Percentiles rank a stretch among this genome's conserved stretches.
phyloP scores from a whole-genome alignment of 1,140 invertebrate genomes.

The Brachionus manjavacas region DNA sequence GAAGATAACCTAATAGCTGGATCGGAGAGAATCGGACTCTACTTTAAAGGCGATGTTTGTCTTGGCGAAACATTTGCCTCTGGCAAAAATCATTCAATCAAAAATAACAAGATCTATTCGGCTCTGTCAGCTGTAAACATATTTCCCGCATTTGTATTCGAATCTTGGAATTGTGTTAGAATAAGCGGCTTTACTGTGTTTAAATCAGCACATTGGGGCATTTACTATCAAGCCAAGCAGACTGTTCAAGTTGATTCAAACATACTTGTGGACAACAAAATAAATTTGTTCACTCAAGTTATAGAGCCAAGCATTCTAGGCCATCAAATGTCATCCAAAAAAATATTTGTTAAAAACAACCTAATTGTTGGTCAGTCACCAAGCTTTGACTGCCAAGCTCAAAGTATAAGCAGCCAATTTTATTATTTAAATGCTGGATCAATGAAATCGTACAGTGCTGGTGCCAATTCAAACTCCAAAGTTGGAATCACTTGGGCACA shows the following conservation, averaged over 20 bases:
- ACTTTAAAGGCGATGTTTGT: slow-evolving; percentile 45
- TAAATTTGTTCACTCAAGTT: background rate
- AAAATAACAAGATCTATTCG: slow-evolving; percentile 45
- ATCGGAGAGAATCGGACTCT: slow-evolving; percentile 47
- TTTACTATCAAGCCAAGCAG: slow-evolving; percentile 15
- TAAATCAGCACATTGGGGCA: slow-evolving; percentile 32
- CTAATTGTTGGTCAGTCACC: slow-evolving; percentile 8
- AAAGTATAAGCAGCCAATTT: background rate
- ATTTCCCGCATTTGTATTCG: slow-evolving; percentile 24
- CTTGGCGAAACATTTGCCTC: background rate
- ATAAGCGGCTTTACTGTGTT: slow-evolving; percentile 11
- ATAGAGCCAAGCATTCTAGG: background rate
- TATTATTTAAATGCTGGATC: background rate
- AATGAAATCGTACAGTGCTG: background rate
- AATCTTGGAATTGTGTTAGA: background rate
- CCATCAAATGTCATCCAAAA: background rate
- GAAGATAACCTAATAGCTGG: slow-evolving; percentile 48
- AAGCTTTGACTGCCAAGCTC: background rate
- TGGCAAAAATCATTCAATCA: slow-evolving; percentile 39
- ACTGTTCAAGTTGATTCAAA: slow-evolving; percentile 5
- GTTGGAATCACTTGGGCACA: slow-evolving; percentile 45
- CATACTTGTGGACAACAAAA: slow-evolving; percentile 2
- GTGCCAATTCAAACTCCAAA: slow-evolving; percentile 32
- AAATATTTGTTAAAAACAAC: background rate
- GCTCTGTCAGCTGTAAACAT: background rate